Base-by-base conservation (phyloP, 1,140 invertebrate species). In the Aphelinus atriplicis region DNA sequence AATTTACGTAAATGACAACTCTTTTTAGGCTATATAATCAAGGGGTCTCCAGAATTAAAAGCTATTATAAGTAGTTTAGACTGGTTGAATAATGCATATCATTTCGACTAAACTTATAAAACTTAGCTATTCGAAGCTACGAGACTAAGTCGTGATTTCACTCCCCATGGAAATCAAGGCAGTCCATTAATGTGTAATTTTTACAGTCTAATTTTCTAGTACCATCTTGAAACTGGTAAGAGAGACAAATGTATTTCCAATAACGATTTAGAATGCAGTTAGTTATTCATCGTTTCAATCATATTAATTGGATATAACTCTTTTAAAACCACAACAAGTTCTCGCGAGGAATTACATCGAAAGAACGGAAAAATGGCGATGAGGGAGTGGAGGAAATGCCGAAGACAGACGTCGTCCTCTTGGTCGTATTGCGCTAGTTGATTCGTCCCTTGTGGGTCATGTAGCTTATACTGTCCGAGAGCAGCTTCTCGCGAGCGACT, bases 391-490 rank as follows among this genome's bases (percentile, higher is more conserved):
- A 57, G 10, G 10, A 7, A 7, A 57, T 7, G 26, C 26, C 26
- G 56, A n/a, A n/a, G 26, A 57, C 3, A 3, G 26, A 57, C 5
- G 4, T 61, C 3, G 42, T 43, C 42, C 45, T 57, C 10, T 57
- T n/a, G 3, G 3, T 57, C 3, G 10, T 2, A 3, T 26, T 53
- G 4, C 1, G 9, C 84, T 90, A 93, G 82, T 93, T 93, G 78
- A 93, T 93, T 75, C 91, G 88, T 73, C 92, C 92, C 79, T 93
- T 92, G 78, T 93, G 92, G 43, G 92, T 93, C 83, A 94, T 92
- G 81, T 93, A 93, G 51, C 91, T 91, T 82, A 90, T 89, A 78
- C 90, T 90, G 62, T 90, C 89, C 63, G 85, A 89, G 47, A 88
- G 81, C 3, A 89, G 81, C 78, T 90, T 87, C 46, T 90, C 88